phyloP scores from a whole-genome alignment of 2,797 vertebrate species.

The Uromys caudimaculatus region DNA sequence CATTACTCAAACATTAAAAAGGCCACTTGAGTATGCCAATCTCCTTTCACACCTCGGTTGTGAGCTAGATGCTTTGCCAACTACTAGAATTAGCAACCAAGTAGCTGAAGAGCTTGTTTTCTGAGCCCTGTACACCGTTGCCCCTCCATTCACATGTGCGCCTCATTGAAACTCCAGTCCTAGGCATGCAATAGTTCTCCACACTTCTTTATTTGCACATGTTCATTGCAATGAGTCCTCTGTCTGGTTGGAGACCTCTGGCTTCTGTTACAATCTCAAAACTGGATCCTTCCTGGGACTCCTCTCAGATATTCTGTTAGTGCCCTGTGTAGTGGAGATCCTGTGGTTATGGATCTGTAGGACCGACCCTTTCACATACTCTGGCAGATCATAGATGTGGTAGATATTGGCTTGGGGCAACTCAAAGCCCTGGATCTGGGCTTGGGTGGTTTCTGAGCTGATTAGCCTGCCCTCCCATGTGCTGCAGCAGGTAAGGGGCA shows the following conservation, averaged over 20 bases:
- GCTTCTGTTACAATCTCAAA: background rate
- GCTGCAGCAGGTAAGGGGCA: background rate
- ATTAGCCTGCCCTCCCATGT: background rate
- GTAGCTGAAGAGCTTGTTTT: too few relatives aligned
- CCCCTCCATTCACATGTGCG: too few relatives aligned
- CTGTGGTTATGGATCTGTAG: background rate
- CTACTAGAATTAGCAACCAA: too few relatives aligned
- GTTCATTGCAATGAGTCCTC: background rate
- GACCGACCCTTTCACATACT: background rate
- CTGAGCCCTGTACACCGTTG: too few relatives aligned
- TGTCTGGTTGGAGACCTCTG: background rate
- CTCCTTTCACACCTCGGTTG: background rate
- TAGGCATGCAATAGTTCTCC: too few relatives aligned
- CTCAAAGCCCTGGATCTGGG: background rate
- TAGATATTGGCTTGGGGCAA: background rate
- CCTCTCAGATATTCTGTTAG: background rate
- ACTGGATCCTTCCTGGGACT: background rate
- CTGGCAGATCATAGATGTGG: background rate
- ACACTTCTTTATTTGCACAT: background rate
- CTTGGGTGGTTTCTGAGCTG: background rate
- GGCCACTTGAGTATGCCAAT: conserved; percentile 64
- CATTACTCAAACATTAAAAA: conserved; percentile 60
- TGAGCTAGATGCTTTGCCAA: too few relatives aligned
- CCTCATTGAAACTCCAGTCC: too few relatives aligned
- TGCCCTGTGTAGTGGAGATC: background rate